Evolutionary conservation across 2,888 invertebrate genomes (phyloP).

Genomic region (Vanessa cardui): DNA sequence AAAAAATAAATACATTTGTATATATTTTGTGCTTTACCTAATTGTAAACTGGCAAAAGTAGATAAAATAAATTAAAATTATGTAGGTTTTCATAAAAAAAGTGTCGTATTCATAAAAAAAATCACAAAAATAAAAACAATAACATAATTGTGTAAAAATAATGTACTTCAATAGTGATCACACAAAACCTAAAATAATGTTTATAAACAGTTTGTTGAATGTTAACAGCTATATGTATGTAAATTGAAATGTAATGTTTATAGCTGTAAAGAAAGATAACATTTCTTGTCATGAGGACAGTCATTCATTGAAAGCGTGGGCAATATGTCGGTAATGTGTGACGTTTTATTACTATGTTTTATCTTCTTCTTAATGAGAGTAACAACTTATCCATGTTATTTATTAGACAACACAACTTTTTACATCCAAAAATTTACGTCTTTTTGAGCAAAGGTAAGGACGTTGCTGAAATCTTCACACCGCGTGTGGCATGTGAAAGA

Average conservation of each 20-base stretch:
- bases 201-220: slow-evolving; percentile 15
- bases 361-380: neutral
- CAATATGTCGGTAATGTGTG: slow-evolving; percentile 3
- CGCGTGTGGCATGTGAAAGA: slow-evolving; percentile 45
- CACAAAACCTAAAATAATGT: neutral
- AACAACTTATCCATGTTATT: neutral
- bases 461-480: slow-evolving; percentile 9
- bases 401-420: neutral
- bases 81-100: too few relatives aligned
- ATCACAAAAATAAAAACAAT: too few relatives aligned
- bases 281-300: slow-evolving; percentile 35
- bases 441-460: too few relatives aligned
- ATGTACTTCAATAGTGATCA: too few relatives aligned
- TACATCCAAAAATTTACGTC: too few relatives aligned
- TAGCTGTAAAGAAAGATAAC: slow-evolving; percentile 39
- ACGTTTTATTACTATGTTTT: neutral
- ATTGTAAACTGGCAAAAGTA: too few relatives aligned
- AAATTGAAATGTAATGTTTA: slow-evolving; percentile 18
- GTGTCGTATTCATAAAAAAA: too few relatives aligned
- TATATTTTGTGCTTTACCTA: too few relatives aligned
- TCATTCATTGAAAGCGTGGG: slow-evolving; percentile 45
- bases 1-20: too few relatives aligned
- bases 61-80: too few relatives aligned
- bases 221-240: slow-evolving; percentile 2
- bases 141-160: too few relatives aligned